Percentiles rank a stretch among this genome's conserved stretches.
These are phyloP conservation scores for Stomatorhinus ivindoensis DNA, from an alignment of 2,113 vertebrate species.

Conservation along the genomic window DNA sequence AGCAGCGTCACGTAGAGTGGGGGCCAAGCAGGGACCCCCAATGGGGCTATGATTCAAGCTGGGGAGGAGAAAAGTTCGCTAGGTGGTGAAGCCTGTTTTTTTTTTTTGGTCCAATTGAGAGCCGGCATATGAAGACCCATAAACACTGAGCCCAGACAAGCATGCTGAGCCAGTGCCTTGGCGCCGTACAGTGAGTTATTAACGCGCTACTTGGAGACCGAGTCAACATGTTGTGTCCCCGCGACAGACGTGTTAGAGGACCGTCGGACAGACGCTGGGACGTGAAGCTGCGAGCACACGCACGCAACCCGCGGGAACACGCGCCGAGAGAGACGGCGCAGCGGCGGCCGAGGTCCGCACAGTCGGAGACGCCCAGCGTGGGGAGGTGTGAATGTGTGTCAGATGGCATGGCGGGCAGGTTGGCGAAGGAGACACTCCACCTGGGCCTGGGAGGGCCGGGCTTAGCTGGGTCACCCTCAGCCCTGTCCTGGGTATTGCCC, in stretches of 20 bases:
- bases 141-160: neutral
- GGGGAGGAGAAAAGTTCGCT: neutral
- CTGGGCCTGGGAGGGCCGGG: conserved; percentile 22
- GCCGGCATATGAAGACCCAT: neutral
- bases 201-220: neutral
- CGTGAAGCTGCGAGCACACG: neutral
- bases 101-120: neutral
- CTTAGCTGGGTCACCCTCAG: conserved; percentile 15
- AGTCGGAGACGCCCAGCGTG: conserved; percentile 35
- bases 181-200: neutral
- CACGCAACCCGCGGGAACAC: neutral
- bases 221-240: neutral
- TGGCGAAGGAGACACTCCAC: conserved; percentile 47
- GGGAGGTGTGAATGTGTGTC: conserved; percentile 92
- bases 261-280: neutral
- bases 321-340: conserved; percentile 23
- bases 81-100: neutral
- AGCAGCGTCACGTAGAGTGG: neutral
- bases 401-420: conserved; percentile 77
- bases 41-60: neutral
- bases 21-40: neutral
- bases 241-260: conserved; percentile 9
- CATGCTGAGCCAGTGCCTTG: neutral
- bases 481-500: neutral
- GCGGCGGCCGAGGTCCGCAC: conserved; percentile 23